Evolutionary conservation across 1,140 invertebrate genomes (phyloP), one percentile per base, ranked within the genome.

Genomic region (Chymomyza costata): DNA sequence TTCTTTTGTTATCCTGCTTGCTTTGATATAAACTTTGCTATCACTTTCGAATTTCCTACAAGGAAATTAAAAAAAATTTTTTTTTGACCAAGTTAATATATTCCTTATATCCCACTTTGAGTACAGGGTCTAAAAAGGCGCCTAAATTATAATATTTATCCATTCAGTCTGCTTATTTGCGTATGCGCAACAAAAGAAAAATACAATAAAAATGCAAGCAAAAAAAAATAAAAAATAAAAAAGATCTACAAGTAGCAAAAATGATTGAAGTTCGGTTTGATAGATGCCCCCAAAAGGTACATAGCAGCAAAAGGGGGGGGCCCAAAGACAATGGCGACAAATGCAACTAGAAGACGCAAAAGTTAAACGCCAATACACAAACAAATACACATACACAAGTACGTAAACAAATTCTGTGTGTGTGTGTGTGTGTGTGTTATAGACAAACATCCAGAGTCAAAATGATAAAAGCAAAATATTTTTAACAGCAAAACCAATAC

Each of bases 151-250:
- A 10, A 30, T 8, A 8, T 19, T 34, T 32, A 11, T 25, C 5
- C 8, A 19, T n/a, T n/a, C 11, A n/a, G 45, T n/a, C 10, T 10
- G 7, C 14, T 25, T 35, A 30, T 35, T 46, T 41, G 41, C 41
- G 30, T 58, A 34, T 11, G 3, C 35, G 17, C 13, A 10, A 18
- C 39, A 37, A 28, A 5, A n/a, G 38, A 10, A 13, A 10, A 25
- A 3, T 60, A 16, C 31, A 49, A 65, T 70, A 70, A 70, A 69
- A 61, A 43, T 38, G 30, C 55, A 61, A 48, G 48, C n/a, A 13
- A 10, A 25, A 3, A 61, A 16, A 25, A 49, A 65, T 70, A 70
- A 70, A 69, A 61, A 43, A 34, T 21, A 49, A 61, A 48, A 44
- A 67, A 62, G 28, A 46, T 57, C 50, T 49, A 44, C 52, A 38